phyloP scores from a whole-genome alignment of 2,113 vertebrate genomes.

The Machaerirhynchus nigripectus region DNA sequence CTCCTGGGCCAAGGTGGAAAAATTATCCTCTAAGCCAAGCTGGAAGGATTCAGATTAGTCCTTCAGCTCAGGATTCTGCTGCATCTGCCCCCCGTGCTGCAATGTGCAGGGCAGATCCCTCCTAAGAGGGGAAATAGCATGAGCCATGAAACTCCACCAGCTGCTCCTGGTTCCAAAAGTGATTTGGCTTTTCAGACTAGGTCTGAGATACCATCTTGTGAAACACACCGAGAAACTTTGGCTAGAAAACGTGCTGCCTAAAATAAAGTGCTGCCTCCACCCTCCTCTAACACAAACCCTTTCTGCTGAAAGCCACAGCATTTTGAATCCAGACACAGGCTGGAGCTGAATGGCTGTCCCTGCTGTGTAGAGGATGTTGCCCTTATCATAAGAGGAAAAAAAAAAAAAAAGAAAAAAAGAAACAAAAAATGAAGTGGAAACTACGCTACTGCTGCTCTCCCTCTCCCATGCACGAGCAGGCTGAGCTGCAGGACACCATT shows the following conservation, averaged over 20 bases:
- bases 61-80: background rate
- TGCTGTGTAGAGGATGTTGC: background rate
- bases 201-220: background rate
- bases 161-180: background rate
- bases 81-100: accelerated
- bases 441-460: background rate
- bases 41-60: background rate
- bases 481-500: background rate
- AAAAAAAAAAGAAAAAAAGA: background rate
- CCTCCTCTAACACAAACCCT: background rate
- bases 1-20: background rate
- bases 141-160: background rate
- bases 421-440: background rate
- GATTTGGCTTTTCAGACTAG: background rate
- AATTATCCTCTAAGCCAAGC: background rate
- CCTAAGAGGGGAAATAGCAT: accelerated
- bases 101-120: background rate
- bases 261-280: background rate
- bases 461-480: background rate
- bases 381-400: background rate
- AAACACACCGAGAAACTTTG: background rate
- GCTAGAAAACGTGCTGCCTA: background rate
- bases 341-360: background rate
- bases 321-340: background rate
- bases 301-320: background rate